phyloP scores from a whole-genome alignment of 2,113 vertebrate species.

The Taxidea taxus region DNA sequence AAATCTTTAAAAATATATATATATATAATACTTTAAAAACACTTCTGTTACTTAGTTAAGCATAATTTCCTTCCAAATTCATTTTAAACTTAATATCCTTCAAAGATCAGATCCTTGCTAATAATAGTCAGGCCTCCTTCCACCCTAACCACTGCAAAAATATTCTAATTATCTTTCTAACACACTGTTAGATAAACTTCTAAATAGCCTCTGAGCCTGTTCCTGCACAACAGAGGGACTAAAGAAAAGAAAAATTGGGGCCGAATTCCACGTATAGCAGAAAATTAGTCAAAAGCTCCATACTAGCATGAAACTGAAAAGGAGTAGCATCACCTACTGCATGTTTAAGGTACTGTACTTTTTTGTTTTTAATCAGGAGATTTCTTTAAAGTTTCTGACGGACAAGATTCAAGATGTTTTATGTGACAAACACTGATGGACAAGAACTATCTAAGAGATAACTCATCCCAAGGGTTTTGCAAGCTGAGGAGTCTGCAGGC shows the following conservation, averaged over 20 bases:
- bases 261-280: background rate
- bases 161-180: slow-evolving; percentile 36
- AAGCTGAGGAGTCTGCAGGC: background rate
- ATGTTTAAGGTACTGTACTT: background rate
- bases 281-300: slow-evolving; percentile 14
- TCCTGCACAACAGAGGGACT: background rate
- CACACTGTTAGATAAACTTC: slow-evolving; percentile 29
- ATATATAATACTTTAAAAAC: background rate
- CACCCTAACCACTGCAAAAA: slow-evolving; percentile 27
- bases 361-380: background rate
- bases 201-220: slow-evolving; percentile 33
- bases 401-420: slow-evolving; percentile 12
- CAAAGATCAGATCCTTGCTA: slow-evolving; percentile 19
- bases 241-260: background rate
- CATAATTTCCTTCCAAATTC: background rate
- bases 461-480: background rate
- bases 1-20: too few relatives aligned
- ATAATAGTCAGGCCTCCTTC: background rate
- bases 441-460: background rate
- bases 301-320: background rate
- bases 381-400: background rate
- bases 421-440: background rate
- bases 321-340: background rate
- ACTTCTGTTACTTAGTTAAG: background rate
- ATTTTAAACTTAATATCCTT: slow-evolving; percentile 14